These are phyloP conservation scores for Anser brachyrhynchus DNA, from an alignment of 2,113 vertebrate genomes.

Conservation along the genomic window DNA sequence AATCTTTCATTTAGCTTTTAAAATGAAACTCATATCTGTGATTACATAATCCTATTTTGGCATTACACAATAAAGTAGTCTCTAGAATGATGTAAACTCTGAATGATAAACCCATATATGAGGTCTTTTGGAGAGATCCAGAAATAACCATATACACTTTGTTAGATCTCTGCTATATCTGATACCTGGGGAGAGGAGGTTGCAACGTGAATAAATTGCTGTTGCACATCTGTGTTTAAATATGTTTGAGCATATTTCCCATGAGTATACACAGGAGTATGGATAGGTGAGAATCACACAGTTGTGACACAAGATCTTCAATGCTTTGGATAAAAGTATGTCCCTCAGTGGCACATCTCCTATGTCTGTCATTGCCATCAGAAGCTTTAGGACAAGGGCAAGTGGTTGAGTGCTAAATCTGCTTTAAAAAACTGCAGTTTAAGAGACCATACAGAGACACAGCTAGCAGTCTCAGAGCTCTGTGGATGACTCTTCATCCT, in stretches of 20 bases:
- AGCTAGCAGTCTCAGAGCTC: not conserved
- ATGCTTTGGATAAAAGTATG: not conserved
- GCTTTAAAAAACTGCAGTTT: not conserved
- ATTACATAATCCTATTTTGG: not conserved
- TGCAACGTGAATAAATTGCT: not conserved
- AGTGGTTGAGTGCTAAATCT: not conserved
- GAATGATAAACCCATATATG: not conserved
- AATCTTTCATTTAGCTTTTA: conserved; percentile 2
- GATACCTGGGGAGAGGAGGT: not conserved
- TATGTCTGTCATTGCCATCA: not conserved
- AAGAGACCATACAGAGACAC: not conserved
- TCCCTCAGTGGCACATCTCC: not conserved
- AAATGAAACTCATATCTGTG: not conserved
- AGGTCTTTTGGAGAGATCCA: not conserved
- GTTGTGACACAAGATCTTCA: not conserved
- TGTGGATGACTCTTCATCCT: not conserved
- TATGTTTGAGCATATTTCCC: not conserved
- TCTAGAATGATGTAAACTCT: not conserved
- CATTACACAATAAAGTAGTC: not conserved
- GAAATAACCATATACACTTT: not conserved
- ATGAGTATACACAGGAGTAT: not conserved
- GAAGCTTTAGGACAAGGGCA: not conserved
- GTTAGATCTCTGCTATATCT: not conserved
- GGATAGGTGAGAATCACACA: fast-evolving
- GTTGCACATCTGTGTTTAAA: not conserved